Evolutionary conservation across 2,113 vertebrate species (phyloP).

Genomic region (Synchiropus splendidus): DNA sequence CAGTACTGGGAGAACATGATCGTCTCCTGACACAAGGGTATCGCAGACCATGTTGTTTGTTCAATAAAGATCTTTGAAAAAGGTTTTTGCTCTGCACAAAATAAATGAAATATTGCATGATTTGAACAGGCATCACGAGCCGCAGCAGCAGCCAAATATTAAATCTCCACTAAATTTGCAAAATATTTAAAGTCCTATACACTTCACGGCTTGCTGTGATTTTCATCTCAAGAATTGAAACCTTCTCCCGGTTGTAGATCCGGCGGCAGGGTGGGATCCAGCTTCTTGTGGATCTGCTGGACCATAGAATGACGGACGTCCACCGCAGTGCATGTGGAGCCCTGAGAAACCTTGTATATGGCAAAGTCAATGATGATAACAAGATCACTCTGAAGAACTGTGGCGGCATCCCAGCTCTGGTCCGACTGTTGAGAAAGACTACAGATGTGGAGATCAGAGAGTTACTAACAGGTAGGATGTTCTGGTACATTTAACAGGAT

Average conservation of each 20-base stretch:
- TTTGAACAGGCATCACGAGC: too few species aligned
- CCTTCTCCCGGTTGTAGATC: slow-evolving; percentile 69
- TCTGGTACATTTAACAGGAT: not conserved
- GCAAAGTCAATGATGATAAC: slow-evolving; percentile 96
- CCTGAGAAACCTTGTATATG: slow-evolving; percentile 91
- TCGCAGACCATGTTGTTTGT: too few species aligned
- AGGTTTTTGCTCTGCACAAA: too few species aligned
- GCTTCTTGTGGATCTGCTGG: slow-evolving; percentile 90
- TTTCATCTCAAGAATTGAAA: not conserved
- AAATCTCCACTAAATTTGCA: too few species aligned
- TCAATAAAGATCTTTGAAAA: too few species aligned
- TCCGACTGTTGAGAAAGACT: slow-evolving; percentile 89
- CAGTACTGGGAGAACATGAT: too few species aligned
- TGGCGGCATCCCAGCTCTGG: slow-evolving; percentile 90
- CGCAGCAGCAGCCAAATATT: too few species aligned
- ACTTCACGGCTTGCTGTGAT: too few species aligned
- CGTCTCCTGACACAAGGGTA: too few species aligned
- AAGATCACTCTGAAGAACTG: slow-evolving; percentile 97
- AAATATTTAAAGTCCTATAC: too few species aligned
- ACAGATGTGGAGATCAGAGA: slow-evolving; percentile 94
- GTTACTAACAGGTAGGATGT: slow-evolving; percentile 85
- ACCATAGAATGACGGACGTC: slow-evolving; percentile 94
- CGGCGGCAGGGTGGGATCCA: slow-evolving; percentile 94
- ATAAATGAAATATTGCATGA: too few species aligned
- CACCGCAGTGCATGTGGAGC: slow-evolving; percentile 97